A percentile compares a stretch with the other conserved stretches of the same genome.
These are phyloP conservation scores for Monodelphis domestica DNA, from an alignment of 2,797 vertebrate species.

Conservation along the genomic window DNA sequence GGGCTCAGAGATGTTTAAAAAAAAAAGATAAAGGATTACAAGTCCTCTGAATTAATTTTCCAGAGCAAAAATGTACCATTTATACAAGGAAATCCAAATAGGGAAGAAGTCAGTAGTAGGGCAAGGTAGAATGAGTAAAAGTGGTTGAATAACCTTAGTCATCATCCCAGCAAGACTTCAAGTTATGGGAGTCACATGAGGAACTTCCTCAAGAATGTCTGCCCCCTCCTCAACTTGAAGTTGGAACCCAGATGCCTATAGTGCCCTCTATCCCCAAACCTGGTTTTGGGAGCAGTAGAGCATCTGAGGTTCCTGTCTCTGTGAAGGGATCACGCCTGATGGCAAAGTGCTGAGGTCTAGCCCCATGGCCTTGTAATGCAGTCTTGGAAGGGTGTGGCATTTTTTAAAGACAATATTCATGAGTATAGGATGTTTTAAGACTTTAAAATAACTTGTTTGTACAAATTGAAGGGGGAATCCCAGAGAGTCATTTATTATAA, in stretches of 20 bases:
- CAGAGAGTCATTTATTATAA: neutral
- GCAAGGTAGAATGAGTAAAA: neutral
- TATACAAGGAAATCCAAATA: neutral
- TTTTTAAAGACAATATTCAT: constrained; percentile 3
- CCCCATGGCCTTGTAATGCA: neutral
- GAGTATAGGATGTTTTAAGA: neutral
- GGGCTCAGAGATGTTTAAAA: neutral
- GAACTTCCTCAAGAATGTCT: neutral
- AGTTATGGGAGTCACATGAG: neutral
- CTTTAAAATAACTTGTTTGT: neutral
- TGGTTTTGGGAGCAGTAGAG: neutral
- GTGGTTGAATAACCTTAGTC: neutral
- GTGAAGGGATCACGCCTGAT: neutral
- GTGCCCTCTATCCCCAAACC: neutral
- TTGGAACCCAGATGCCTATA: neutral
- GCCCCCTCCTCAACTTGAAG: neutral
- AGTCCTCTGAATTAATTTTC: neutral
- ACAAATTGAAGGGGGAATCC: constrained; percentile 24
- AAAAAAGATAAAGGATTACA: neutral
- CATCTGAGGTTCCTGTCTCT: neutral
- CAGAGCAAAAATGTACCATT: neutral
- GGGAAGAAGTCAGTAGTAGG: neutral
- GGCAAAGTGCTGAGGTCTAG: neutral
- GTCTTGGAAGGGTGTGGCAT: neutral
- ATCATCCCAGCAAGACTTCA: neutral